Percentiles rank a stretch among this genome's conserved stretches.
These are phyloP conservation scores for Euphonia xanthogaster DNA, from an alignment of 2,797 vertebrate genomes.

Conservation along the genomic window DNA sequence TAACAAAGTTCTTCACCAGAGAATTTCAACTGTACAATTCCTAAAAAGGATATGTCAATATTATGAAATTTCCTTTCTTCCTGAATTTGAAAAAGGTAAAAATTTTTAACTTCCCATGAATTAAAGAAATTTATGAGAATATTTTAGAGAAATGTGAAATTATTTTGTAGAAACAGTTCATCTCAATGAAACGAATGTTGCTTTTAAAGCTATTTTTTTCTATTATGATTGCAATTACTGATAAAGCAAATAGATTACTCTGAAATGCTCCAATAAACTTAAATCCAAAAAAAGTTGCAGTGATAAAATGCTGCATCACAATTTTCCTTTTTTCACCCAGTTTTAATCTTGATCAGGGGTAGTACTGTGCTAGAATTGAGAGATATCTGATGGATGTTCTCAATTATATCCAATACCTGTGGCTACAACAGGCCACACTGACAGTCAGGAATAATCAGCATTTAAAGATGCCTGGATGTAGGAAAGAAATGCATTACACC, in stretches of 20 bases:
- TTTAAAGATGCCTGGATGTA: neutral
- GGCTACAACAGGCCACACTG: neutral
- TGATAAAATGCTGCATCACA: neutral
- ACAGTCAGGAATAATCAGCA: conserved; percentile 21
- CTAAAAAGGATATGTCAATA: neutral
- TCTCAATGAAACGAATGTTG: neutral
- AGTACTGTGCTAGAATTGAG: neutral
- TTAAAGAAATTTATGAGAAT: neutral
- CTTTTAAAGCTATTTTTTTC: neutral
- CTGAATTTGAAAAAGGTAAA: neutral
- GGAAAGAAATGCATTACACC: neutral
- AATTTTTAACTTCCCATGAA: neutral
- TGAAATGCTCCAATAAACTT: neutral
- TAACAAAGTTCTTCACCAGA: neutral
- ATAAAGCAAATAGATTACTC: neutral
- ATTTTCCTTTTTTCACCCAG: neutral
- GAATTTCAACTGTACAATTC: neutral
- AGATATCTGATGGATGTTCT: conserved; percentile 22
- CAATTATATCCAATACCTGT: conserved; percentile 19
- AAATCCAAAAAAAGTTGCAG: neutral
- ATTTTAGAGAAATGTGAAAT: neutral
- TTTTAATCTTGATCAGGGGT: neutral
- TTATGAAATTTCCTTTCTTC: neutral
- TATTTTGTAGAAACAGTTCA: neutral
- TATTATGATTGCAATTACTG: neutral